Evolutionary conservation across 30 jellyfish, hydroid and myxozoan genomes (phyloP), one percentile per base, ranked within the genome.

Genomic region (Chrysaora quinquecirrha): DNA sequence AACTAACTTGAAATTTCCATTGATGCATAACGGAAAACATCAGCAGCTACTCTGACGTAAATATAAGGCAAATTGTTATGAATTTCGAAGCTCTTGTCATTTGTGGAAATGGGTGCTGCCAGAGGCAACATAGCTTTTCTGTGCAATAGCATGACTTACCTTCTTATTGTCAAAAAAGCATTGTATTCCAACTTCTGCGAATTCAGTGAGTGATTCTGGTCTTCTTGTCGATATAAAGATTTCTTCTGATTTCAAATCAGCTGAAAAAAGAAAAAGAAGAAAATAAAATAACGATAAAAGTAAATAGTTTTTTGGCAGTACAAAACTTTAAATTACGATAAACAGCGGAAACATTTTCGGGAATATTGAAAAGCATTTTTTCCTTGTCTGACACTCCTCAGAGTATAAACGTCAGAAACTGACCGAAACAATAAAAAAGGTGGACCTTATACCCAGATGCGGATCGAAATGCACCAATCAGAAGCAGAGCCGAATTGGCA

Each of bases 151-250:
- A 43, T 6, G 58, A 19, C 20, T n/a, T 75, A 82, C 92, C 79
- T 82, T 68, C 34, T 82, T 69, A 43, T 82, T 82, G 56, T 82
- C 92, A 82, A 68, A 82, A 82, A 82, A 82, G 23, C 92, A 82
- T 30, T 29, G 61, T 16, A 82, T 70, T 22, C 92, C 92, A 52
- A 58, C 48, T 3, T 69, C 73, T n/a, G 64, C 10, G 18, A 82
- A 82, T 56, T 82, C 92, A 38, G 85, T 34, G 43, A 82, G 29
- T 4, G 43, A 34, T n/a, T 82, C 92, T n/a, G 92, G 92, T 29
- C 85, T 21, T 34, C 92, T 69, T 24, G 92, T 67, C 34, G 92
- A 82, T 27, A 82, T 82, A 2, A 68, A 74, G 27, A 82, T 68
- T 58, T 82, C 92, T 28, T 82, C 85, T 21, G 85, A 34, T 18